Percentiles rank a stretch among this genome's conserved stretches.
These are phyloP conservation scores for Notocelia uddmanniana DNA, from an alignment of 2,888 invertebrate genomes.

Conservation along the genomic window DNA sequence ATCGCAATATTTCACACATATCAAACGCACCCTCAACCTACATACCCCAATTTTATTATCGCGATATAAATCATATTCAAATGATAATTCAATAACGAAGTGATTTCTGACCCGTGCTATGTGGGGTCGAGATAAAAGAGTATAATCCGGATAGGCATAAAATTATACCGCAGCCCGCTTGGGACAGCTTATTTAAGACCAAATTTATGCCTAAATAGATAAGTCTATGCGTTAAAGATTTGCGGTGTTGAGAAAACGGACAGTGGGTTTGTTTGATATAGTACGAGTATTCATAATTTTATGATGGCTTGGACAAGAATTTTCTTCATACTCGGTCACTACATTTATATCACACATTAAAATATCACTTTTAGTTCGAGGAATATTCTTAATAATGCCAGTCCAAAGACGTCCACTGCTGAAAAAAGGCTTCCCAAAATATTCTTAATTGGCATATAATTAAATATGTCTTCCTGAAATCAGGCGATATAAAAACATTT, in stretches of 20 bases:
- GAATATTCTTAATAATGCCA: no score
- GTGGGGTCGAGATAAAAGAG: constrained; percentile 73
- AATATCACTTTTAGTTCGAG: no score
- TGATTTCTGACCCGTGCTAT: constrained; percentile 73
- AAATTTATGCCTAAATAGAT: constrained; percentile 75
- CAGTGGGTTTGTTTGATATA: constrained; percentile 23
- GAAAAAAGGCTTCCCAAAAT: no score
- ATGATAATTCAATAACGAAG: constrained; percentile 83
- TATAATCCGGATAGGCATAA: constrained; percentile 77
- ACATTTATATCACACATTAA: no score
- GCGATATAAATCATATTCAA: constrained; percentile 81
- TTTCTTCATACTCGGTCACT: no score
- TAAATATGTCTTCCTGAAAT: no score
- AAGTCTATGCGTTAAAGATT: constrained; percentile 53
- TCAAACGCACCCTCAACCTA: constrained; percentile 73
- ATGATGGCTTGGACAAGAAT: no score
- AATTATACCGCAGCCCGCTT: constrained; percentile 71
- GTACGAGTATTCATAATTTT: no score
- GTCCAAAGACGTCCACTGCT: no score
- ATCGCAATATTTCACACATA: constrained; percentile 50
- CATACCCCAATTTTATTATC: constrained; percentile 71
- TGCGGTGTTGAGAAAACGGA: constrained; percentile 21
- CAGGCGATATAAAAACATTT: no score
- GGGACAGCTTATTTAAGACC: constrained; percentile 70
- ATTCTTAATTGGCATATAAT: no score